phyloP scores from a whole-genome alignment of 2,888 invertebrate species.

The Herminia tarsipennalis region DNA sequence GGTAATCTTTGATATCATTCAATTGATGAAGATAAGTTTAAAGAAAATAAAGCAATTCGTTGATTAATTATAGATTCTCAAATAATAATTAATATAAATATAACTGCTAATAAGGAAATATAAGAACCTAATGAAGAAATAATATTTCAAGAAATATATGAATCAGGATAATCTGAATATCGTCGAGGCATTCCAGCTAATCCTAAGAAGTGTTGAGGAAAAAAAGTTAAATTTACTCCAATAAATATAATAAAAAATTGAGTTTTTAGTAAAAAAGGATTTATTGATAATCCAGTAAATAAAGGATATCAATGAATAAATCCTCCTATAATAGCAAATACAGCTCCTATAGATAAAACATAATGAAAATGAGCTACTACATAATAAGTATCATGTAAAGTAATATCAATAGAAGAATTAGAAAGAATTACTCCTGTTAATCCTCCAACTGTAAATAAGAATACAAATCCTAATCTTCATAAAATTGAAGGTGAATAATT shows the following conservation, averaged over 20 bases:
- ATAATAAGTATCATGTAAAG: slow-evolving; percentile 93
- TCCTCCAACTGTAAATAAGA: slow-evolving; percentile 91
- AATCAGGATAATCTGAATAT: slow-evolving; percentile 90
- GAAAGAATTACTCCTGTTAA: slow-evolving; percentile 89
- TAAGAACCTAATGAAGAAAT: slow-evolving; percentile 89
- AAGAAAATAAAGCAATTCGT: slow-evolving; percentile 78
- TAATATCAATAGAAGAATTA: slow-evolving; percentile 91
- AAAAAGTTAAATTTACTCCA: slow-evolving; percentile 92
- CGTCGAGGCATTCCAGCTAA: slow-evolving; percentile 89
- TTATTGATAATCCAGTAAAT: slow-evolving; percentile 87
- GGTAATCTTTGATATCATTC: slow-evolving; percentile 87
- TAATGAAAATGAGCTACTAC: slow-evolving; percentile 94
- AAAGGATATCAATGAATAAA: slow-evolving; percentile 90
- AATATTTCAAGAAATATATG: slow-evolving; percentile 88
- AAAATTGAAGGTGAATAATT: slow-evolving; percentile 85
- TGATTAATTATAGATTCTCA: slow-evolving; percentile 86
- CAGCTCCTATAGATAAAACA: slow-evolving; percentile 92
- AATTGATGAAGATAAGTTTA: slow-evolving; percentile 84
- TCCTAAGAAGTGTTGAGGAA: slow-evolving; percentile 90
- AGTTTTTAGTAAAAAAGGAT: slow-evolving; percentile 86
- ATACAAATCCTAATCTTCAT: slow-evolving; percentile 91
- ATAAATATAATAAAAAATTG: slow-evolving; percentile 91
- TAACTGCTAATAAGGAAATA: slow-evolving; percentile 85
- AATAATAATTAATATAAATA: slow-evolving; percentile 87
- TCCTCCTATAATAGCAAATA: slow-evolving; percentile 91